A percentile compares a stretch with the other conserved stretches of the same genome.
Conservation (phyloP, 2,888 invertebrate genomes). For the Drosophila nr. perissopoda region DNA sequence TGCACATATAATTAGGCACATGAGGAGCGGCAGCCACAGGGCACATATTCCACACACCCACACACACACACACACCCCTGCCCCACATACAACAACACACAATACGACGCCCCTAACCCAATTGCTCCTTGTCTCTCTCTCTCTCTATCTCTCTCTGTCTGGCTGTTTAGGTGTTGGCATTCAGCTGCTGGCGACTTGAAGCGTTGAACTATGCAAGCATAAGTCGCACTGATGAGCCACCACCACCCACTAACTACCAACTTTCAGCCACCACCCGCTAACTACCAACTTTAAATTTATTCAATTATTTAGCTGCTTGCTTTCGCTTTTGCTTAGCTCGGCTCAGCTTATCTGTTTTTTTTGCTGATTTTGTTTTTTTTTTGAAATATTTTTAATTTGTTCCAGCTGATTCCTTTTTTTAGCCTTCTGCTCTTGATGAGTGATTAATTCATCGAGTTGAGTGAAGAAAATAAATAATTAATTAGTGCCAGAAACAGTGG, state of each 20-base stretch:
- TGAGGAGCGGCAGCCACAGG: conserved; percentile 65
- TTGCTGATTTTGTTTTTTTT: not conserved
- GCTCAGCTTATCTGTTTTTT: not conserved
- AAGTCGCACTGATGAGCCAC: conserved; percentile 19
- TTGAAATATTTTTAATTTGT: not conserved
- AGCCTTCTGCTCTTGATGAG: not conserved
- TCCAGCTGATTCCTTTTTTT: not conserved
- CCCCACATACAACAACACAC: not conserved
- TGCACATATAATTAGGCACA: conserved; percentile 80
- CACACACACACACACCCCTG: not conserved
- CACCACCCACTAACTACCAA: not conserved
- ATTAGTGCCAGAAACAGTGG: not conserved
- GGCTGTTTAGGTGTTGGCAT: conserved; percentile 27
- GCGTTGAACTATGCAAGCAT: conserved; percentile 34
- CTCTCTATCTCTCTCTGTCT: not conserved
- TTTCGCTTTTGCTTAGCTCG: not conserved
- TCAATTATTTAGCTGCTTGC: conserved; percentile 6
- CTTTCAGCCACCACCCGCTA: not conserved
- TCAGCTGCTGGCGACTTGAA: conserved; percentile 28
- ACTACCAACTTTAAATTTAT: not conserved
- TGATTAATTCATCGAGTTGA: conserved; percentile 12
- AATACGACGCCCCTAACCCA: conserved; percentile 16
- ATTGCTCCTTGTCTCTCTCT: not conserved
- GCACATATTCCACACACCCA: conserved; percentile 56
- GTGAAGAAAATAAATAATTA: not conserved